phyloP scores from a whole-genome alignment of 1,140 invertebrate species.

The Cryptotermes secundus region DNA sequence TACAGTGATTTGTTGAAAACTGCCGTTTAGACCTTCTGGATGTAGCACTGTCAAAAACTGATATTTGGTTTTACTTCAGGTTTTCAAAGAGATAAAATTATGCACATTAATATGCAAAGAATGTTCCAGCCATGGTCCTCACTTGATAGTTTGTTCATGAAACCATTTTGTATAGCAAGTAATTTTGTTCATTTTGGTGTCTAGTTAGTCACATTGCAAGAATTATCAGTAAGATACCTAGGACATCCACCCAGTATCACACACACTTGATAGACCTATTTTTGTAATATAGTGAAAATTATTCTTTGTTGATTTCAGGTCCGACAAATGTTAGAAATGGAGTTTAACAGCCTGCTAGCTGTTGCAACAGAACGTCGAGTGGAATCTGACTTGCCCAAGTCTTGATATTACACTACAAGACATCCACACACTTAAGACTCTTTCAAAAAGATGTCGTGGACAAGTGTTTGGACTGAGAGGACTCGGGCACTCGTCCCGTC shows the following conservation, averaged over 20 bases:
- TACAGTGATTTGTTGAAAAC: no score
- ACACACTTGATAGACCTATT: background rate
- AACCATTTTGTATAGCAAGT: no score
- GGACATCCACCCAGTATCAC: background rate
- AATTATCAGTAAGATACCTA: no score
- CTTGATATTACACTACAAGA: slow-evolving; percentile 49
- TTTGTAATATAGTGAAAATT: slow-evolving; percentile 24
- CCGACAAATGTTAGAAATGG: slow-evolving; percentile 83
- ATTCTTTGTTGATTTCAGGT: slow-evolving; percentile 58
- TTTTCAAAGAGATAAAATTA: no score
- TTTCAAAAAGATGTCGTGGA: background rate
- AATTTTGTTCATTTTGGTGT: no score
- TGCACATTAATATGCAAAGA: no score
- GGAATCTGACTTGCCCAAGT: slow-evolving; percentile 56
- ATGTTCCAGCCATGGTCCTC: no score
- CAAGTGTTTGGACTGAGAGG: slow-evolving; percentile 16
- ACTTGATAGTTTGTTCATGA: no score
- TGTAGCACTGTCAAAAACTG: no score
- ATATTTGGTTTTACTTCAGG: no score
- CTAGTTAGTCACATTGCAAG: no score
- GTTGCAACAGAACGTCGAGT: slow-evolving; percentile 79
- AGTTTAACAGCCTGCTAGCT: slow-evolving; percentile 84
- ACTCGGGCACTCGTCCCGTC: background rate
- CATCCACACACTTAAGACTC: slow-evolving; percentile 34
- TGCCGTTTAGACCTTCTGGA: no score